These are phyloP conservation scores for Sussaba pulchella DNA, from an alignment of 2,888 invertebrate species.

Conservation along the genomic window DNA sequence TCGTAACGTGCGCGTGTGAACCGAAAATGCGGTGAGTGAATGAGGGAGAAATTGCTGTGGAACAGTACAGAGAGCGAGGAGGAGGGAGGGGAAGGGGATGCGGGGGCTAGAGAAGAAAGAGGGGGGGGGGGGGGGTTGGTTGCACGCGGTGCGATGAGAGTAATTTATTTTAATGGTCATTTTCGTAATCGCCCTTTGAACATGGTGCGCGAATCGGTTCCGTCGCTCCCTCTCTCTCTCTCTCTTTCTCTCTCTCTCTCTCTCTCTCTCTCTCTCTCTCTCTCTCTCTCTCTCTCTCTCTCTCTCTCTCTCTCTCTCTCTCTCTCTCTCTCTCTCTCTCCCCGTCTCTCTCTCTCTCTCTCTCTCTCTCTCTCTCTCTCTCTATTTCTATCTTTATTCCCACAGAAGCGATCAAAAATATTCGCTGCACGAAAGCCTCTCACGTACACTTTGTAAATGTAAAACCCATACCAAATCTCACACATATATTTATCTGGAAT, in stretches of 20 bases:
- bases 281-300: too few species aligned
- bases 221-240: constrained; percentile 5
- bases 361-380: too few species aligned
- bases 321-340: too few species aligned
- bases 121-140: background rate
- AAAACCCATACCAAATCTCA: constrained; percentile 19
- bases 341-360: too few species aligned
- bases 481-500: constrained; percentile 46
- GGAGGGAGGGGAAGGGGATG: background rate
- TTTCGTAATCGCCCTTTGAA: constrained; percentile 82
- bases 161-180: constrained; percentile 83
- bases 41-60: constrained; percentile 38
- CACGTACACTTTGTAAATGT: constrained; percentile 33
- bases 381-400: too few species aligned
- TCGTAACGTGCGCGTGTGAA: constrained; percentile 17
- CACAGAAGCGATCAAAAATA: constrained; percentile 61
- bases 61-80: constrained; percentile 22
- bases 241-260: too few species aligned
- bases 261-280: too few species aligned
- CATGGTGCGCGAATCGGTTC: constrained; percentile 71
- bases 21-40: constrained; percentile 33
- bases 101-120: too few species aligned
- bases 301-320: too few species aligned
- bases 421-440: constrained; percentile 18
- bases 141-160: constrained; percentile 72